Evolutionary conservation across 2,113 vertebrate genomes (phyloP), one percentile per base, ranked within the genome.

Genomic region (Amblyornis subalaris): DNA sequence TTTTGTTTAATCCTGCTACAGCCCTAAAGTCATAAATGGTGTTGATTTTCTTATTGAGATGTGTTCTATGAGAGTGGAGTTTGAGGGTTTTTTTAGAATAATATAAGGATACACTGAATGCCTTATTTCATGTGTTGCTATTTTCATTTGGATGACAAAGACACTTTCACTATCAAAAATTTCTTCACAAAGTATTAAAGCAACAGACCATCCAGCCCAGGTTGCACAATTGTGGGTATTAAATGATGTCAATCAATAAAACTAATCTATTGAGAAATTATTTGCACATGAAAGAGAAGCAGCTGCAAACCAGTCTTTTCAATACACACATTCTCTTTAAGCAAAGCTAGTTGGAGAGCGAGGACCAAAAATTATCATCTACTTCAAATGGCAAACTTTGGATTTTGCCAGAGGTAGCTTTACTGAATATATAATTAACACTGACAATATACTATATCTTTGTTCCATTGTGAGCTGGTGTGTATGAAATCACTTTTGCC

Each of bases 41-140:
- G 7, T 31, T n/a, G 11, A 14, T 62, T 57, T 64, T 60, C 29
- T 55, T 61, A 10, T 58, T 66, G 80, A 69, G 7, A 20, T 57
- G 2, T 3, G 1, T 3, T 36, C 35, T 53, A 2, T 50, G 15
- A 42, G 3, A 45, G 5, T 7, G 4, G 10, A 5, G 0, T 16
- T 58, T n/a, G 14, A 6, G 4, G 0, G 1, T 57, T 61, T 70
- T 72, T 60, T 36, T 14, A 40, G 25, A 71, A n/a, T 31, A 47
- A 12, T 8, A 3, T 33, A 28, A 36, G 1, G 35, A 20, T 40
- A 36, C 12, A 28, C 2, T 16, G 9, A 73, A 65, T 54, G 15
- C 2, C 7, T 74, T 66, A 28, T 31, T 20, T 2, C 7, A 25
- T 10, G 3, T 21, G 19, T 21, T n/a, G 6, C 5, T 72, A 8